A percentile compares a stretch with the other conserved stretches of the same genome.
These are phyloP conservation scores for Sander vitreus DNA, from an alignment of 2,113 vertebrate genomes.

Conservation along the genomic window DNA sequence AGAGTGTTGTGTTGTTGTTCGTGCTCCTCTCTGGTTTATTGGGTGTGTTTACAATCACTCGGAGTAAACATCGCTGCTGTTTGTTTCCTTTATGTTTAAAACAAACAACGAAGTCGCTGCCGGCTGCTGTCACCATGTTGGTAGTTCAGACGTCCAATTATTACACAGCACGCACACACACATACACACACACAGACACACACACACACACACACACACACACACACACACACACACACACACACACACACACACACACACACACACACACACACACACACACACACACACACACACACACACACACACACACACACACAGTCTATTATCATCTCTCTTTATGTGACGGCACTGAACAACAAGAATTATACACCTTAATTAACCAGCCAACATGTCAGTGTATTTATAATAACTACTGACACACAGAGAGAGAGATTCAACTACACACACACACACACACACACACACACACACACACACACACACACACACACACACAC, in stretches of 20 bases:
- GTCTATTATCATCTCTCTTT: slow-evolving; percentile 75
- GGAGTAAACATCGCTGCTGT: slow-evolving; percentile 67
- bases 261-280: slow-evolving; percentile 45
- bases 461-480: not conserved
- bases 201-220: slow-evolving; percentile 36
- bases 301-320: slow-evolving; percentile 28
- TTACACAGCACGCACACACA: slow-evolving; percentile 75
- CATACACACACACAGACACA: too few species aligned
- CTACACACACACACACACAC: not conserved
- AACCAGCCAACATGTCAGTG: slow-evolving; percentile 78
- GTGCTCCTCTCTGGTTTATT: slow-evolving; percentile 41
- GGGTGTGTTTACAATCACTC: slow-evolving; percentile 60
- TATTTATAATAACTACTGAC: slow-evolving; percentile 75
- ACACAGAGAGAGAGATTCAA: slow-evolving; percentile 57
- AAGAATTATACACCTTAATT: slow-evolving; percentile 82
- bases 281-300: slow-evolving; percentile 34
- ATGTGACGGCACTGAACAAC: slow-evolving; percentile 75
- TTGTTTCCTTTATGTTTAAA: slow-evolving; percentile 68
- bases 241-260: slow-evolving; percentile 39
- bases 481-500: not conserved
- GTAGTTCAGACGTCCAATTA: slow-evolving; percentile 75
- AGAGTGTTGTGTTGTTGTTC: not conserved
- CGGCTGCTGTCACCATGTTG: slow-evolving; percentile 69
- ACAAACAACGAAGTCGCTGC: slow-evolving; percentile 56
- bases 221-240: slow-evolving; percentile 27